These are phyloP conservation scores for Thalpophila matura DNA, from an alignment of 2,888 invertebrate species.

Conservation along the genomic window DNA sequence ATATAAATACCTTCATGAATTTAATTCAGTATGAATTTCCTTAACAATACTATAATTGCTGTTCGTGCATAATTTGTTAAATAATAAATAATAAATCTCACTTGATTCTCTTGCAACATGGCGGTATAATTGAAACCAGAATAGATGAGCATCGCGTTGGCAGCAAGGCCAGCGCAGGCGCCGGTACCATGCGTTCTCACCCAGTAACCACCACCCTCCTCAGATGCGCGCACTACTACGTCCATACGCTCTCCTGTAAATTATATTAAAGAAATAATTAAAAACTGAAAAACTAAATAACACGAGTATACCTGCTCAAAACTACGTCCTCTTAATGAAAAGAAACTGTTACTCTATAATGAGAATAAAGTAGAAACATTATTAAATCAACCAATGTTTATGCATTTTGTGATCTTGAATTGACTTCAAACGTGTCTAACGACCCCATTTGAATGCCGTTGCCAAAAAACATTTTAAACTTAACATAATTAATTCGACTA, in stretches of 20 bases:
- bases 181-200: constrained; percentile 87
- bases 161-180: constrained; percentile 84
- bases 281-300: background rate
- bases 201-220: constrained; percentile 89
- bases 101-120: constrained; percentile 78
- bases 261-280: background rate
- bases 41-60: background rate
- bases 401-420: constrained; percentile 20
- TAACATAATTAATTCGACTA: background rate
- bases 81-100: constrained; percentile 30
- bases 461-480: constrained; percentile 1
- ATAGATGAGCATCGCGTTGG: constrained; percentile 87
- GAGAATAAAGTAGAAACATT: background rate
- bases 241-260: constrained; percentile 92
- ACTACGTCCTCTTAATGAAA: background rate
- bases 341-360: background rate
- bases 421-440: background rate
- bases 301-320: no score
- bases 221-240: constrained; percentile 89
- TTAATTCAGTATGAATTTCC: background rate
- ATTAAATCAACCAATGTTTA: constrained; percentile 2
- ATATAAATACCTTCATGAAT: no score
- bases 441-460: constrained; percentile 2
- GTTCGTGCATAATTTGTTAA: background rate
- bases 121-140: constrained; percentile 87